These are phyloP conservation scores for Furcula furcula DNA, from an alignment of 2,888 invertebrate species.

Conservation along the genomic window DNA sequence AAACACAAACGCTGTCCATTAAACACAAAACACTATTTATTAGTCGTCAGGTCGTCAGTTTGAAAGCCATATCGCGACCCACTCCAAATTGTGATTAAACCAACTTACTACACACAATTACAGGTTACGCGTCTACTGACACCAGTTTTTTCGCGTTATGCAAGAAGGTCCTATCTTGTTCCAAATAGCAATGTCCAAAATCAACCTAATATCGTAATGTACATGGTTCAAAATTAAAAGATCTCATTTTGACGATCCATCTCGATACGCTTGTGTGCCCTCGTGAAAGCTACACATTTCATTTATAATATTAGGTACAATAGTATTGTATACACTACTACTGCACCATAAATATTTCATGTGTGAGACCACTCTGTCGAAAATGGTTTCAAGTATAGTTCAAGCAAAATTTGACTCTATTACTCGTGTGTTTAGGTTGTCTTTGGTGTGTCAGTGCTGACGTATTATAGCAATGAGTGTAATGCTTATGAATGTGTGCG, in stretches of 20 bases:
- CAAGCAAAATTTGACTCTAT: constrained; percentile 34
- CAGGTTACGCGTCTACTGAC: constrained; percentile 78
- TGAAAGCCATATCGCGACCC: constrained; percentile 76
- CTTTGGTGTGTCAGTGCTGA: constrained; percentile 19
- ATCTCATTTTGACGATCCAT: constrained; percentile 38
- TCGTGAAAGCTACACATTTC: constrained; percentile 81
- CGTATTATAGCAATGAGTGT: constrained; percentile 63
- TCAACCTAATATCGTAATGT: rapidly evolving
- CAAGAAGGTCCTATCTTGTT: constrained; percentile 35
- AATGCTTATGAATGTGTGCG: constrained; percentile 60
- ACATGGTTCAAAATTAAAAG: constrained; percentile 30
- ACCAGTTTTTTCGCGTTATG: constrained; percentile 46
- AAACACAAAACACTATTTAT: constrained; percentile 57
- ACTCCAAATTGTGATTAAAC: constrained; percentile 81
- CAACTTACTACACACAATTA: constrained; percentile 81
- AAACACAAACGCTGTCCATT: too few relatives aligned
- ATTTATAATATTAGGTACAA: constrained; percentile 76
- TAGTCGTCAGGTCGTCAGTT: constrained; percentile 63
- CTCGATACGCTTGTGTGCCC: constrained; percentile 65
- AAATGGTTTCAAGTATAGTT: constrained; percentile 33
- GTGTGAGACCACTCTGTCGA: constrained; percentile 43
- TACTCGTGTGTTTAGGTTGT: constrained; percentile 7
- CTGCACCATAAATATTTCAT: constrained; percentile 65
- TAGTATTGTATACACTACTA: constrained; percentile 76
- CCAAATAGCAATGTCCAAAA: constrained; percentile 27